Base-by-base conservation (phyloP, 2,113 vertebrate genomes). In the Falco punctatus region DNA sequence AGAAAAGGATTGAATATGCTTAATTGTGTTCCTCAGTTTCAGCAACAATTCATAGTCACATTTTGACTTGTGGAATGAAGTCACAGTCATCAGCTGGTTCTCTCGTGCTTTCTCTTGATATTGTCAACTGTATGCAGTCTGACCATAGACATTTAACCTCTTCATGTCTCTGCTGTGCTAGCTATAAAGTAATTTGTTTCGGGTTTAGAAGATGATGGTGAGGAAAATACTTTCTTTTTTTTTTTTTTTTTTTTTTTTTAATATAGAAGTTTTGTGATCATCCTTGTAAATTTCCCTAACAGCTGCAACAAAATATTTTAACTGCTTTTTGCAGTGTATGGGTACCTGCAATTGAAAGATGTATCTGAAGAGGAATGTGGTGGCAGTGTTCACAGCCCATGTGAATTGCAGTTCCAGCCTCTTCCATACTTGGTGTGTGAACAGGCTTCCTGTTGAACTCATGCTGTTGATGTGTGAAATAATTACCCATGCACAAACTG, bases 1-100 rank as follows among this genome's bases (percentile, higher is more conserved):
- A 26, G 57, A 51, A 38, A 33, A 58, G 40, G 24, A 49, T 11
- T 85, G 52, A 57, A 44, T 35, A 20, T 19, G 42, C 49, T 30
- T 6, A 30, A 32, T 55, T 75, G 72, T 35, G n/a, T 44, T 73
- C 61, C 84, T 72, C 44, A 55, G 2, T 54, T 69, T 67, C 81
- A 72, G 88, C 86, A 80, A 4, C 52, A 58, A 30, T 55, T 58
- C 28, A 11, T 5, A 52, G 42, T n/a, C 70, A 58, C 80, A 13
- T 69, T 67, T 69, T 54, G 59, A 22, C 22, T 49, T 33, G 66
- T 35, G 91, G 48, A 52, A 55, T 91, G 86, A 85, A 69, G 78
- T 84, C 91, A 52, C 5, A 27, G 88, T 27, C 64, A 18, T 49
- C 91, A 96, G 94, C 86, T 89, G 86, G 18, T 61, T 18, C 72